Base-by-base conservation (phyloP, 2,113 vertebrate genomes). In the Smithornis capensis region DNA sequence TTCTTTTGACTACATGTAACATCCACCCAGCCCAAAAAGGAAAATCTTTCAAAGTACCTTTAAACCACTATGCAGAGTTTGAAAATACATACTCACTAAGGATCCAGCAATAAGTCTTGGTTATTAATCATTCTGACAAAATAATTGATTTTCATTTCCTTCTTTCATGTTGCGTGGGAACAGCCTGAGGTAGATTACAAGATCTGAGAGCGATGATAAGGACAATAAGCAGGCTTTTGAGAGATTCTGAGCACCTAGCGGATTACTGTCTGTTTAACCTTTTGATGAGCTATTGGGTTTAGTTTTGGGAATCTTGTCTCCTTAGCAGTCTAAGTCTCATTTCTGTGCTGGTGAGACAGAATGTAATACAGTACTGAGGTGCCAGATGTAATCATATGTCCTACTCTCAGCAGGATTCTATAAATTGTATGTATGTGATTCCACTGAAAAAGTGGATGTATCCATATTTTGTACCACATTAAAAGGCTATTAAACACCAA, bases 81-180 rank as follows among this genome's bases (percentile, higher is more conserved):
- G 24, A 79, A 89, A 89, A 73, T 71, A 71, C 7, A 76, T 76
- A 65, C 33, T 87, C 40, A 76, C 50, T 45, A 65, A 85, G 35
- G 59, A 19, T 80, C 27, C 74, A 85, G 38, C 55, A 73, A 89
- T 85, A 74, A 87, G 67, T 42, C 78, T 57, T 69, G 45, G 81
- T 77, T 96, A 95, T 95, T 90, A 94, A 87, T 94, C 78, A 92
- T 70, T 55, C 52, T 80, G 82, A 83, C 70, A 74, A 95, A 95
- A 83, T 62, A 38, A 94, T 47, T 91, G 74, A 90, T 94, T 96
- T 92, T 90, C 18, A 63, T 93, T 96, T 96, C 79, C 55, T 83
- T 78, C 81, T 90, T 94, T 92, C 82, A 74, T 67, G 82, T 91
- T 94, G 67, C 0, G 0, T 89, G 70, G 91, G 84, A 95, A 94